Conservation (phyloP, 1,140 invertebrate species). For the Pteromalus puparum region DNA sequence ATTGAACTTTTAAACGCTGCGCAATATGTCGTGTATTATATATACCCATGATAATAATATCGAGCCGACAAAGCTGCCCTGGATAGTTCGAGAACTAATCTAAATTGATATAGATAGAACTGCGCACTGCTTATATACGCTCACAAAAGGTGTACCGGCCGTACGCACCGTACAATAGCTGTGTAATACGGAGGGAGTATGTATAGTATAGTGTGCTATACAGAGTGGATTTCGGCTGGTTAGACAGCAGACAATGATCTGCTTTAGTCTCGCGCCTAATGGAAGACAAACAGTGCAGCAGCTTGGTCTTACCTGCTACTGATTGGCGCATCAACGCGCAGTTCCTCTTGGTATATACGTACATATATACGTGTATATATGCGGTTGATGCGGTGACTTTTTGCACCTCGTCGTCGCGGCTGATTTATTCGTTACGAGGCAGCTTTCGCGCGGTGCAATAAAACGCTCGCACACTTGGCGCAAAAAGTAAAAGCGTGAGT, state of each 20-base stretch:
- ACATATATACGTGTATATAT: too few species aligned
- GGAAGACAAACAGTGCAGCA: conserved; percentile 66
- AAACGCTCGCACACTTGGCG: too few species aligned
- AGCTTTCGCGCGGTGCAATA: too few species aligned
- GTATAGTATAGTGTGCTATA: conserved; percentile 53
- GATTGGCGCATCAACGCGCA: conserved; percentile 20
- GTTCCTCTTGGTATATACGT: not conserved
- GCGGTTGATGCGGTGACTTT: not conserved
- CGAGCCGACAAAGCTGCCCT: not conserved
- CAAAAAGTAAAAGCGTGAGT: not conserved
- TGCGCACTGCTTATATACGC: too few species aligned
- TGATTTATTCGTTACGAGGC: not conserved
- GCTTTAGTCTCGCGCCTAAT: conserved; percentile 66
- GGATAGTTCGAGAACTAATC: conserved; percentile 59
- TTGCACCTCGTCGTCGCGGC: conserved; percentile 5
- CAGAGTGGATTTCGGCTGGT: conserved; percentile 67
- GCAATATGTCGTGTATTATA: too few species aligned
- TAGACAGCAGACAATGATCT: conserved; percentile 69
- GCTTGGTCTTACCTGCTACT: conserved; percentile 61
- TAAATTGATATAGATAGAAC: conserved; percentile 64
- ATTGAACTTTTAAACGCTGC: not conserved
- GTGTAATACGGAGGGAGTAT: conserved; percentile 41
- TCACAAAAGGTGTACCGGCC: conserved; percentile 15
- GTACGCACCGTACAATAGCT: conserved; percentile 63
- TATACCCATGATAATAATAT: too few species aligned